Evolutionary conservation across 1,140 invertebrate genomes (phyloP).

Genomic region (Paraescarpia echinospica): DNA sequence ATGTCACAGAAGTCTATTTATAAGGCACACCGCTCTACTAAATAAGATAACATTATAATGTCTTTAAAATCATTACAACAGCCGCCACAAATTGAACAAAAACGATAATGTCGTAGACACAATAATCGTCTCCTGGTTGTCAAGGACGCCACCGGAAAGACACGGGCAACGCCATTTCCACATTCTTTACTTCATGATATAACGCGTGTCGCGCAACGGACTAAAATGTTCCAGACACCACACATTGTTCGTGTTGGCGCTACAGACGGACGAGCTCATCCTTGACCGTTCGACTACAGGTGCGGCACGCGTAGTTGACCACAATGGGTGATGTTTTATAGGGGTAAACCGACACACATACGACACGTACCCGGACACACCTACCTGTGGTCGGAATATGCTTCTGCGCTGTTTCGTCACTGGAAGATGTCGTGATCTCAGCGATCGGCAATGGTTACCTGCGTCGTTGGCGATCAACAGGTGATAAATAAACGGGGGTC

Average conservation of each 20-base stretch:
- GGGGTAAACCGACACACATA: background rate
- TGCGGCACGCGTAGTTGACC: background rate
- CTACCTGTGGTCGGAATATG: background rate
- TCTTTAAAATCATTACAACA: too few species aligned
- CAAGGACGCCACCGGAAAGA: background rate
- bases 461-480: background rate
- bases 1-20: too few species aligned
- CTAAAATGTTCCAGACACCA: background rate
- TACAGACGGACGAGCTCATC: background rate
- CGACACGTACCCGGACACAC: too few species aligned
- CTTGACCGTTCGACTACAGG: background rate
- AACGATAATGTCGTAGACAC: too few species aligned
- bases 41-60: too few species aligned
- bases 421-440: background rate
- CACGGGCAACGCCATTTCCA: background rate
- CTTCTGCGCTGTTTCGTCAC: background rate
- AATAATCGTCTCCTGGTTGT: background rate
- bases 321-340: background rate
- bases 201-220: background rate
- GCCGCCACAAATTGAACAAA: too few species aligned
- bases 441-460: background rate
- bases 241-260: background rate
- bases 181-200: background rate
- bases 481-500: background rate
- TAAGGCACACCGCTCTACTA: too few species aligned